phyloP scores from a whole-genome alignment of 2,797 vertebrate genomes.

The Molossus molossus region DNA sequence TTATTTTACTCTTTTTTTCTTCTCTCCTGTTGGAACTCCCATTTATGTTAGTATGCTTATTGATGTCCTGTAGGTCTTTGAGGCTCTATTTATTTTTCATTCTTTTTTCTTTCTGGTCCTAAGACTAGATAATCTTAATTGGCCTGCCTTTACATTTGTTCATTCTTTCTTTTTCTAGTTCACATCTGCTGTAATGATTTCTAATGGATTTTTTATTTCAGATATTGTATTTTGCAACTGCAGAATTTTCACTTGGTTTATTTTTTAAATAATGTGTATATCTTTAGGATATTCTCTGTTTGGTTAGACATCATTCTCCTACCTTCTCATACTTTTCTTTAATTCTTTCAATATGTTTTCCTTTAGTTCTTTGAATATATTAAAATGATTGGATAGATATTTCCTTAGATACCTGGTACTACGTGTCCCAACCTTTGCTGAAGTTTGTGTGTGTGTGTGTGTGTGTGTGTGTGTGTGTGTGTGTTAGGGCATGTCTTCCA shows the following conservation, averaged over 20 bases:
- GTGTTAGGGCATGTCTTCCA: neutral
- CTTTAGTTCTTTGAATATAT: slow-evolving; percentile 22
- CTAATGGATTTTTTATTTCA: slow-evolving; percentile 41
- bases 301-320: slow-evolving; percentile 1
- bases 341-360: neutral
- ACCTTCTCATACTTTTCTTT: neutral
- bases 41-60: neutral
- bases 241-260: neutral
- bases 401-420: neutral
- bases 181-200: neutral
- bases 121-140: slow-evolving; percentile 21
- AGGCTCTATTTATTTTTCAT: slow-evolving; percentile 17
- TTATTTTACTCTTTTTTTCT: neutral
- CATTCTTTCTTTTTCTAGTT: slow-evolving; percentile 13
- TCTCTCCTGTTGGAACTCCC: neutral
- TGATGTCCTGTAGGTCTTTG: neutral
- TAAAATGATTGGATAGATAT: neutral
- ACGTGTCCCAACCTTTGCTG: neutral
- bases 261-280: slow-evolving; percentile 23
- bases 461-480: neutral
- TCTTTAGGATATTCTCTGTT: neutral
- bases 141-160: neutral
- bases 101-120: neutral
- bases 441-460: neutral
- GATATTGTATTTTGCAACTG: neutral